phyloP scores from a whole-genome alignment of 2,797 vertebrate genomes.

The Trachops cirrhosus region DNA sequence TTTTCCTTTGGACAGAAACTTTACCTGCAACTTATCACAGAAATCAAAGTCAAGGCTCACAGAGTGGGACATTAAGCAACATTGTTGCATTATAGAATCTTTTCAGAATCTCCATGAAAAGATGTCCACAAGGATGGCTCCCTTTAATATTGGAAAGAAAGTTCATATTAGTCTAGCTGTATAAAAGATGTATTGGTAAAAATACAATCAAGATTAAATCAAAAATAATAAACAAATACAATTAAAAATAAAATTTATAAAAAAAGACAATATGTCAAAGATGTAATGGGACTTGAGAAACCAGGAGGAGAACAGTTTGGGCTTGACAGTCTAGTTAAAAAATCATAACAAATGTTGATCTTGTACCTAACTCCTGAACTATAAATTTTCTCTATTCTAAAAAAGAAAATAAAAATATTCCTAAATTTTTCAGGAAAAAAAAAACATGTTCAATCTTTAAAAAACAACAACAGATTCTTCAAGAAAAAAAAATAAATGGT shows the following conservation, averaged over 20 bases:
- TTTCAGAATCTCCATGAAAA: slow-evolving; percentile 4
- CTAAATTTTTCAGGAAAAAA: not conserved
- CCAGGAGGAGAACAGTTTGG: not conserved
- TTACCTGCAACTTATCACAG: not conserved
- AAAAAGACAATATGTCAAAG: too few species aligned
- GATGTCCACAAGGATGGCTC: not conserved
- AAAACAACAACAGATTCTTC: not conserved
- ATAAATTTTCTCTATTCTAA: not conserved
- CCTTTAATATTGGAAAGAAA: not conserved
- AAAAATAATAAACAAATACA: not conserved
- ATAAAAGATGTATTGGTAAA: not conserved
- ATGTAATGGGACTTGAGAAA: not conserved
- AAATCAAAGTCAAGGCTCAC: not conserved
- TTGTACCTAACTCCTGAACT: not conserved
- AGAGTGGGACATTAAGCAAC: not conserved
- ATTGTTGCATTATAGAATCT: not conserved
- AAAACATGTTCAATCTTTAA: not conserved
- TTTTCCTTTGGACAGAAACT: not conserved
- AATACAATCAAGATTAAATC: not conserved
- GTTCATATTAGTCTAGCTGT: not conserved
- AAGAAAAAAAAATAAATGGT: not conserved
- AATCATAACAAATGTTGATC: not conserved
- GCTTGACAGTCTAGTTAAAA: not conserved
- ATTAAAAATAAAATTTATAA: not conserved
- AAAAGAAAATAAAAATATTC: not conserved